Conservation (phyloP, 2,797 vertebrate species). For the Tapirus indicus region DNA sequence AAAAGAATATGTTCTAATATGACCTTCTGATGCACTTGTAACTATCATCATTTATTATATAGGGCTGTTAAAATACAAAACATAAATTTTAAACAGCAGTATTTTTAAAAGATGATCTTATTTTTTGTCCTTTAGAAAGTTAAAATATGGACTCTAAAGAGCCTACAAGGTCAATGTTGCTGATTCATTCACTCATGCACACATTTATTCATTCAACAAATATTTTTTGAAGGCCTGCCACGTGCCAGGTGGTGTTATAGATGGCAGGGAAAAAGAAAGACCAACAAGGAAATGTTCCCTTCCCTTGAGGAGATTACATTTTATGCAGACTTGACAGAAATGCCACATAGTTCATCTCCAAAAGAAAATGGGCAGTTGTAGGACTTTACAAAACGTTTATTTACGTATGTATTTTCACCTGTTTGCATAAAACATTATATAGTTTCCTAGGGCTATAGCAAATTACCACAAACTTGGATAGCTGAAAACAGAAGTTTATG, state of each 20-base stretch:
- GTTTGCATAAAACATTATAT: background rate
- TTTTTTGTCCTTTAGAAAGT: conserved; percentile 32
- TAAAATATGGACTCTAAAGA: conserved; percentile 25
- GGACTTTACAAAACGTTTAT: background rate
- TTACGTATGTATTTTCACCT: background rate
- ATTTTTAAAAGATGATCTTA: background rate
- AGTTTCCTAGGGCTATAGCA: background rate
- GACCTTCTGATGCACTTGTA: background rate
- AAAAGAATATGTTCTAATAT: background rate
- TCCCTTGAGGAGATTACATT: background rate
- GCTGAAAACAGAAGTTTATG: background rate
- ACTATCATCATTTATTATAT: background rate
- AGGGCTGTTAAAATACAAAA: conserved; percentile 45
- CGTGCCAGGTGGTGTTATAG: background rate
- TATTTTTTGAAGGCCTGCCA: background rate
- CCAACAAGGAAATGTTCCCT: background rate
- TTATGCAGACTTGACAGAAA: background rate
- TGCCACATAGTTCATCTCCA: background rate
- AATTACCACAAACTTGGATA: background rate
- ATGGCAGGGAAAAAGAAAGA: conserved; percentile 17
- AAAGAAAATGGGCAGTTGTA: background rate
- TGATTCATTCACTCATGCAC: background rate
- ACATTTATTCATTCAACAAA: background rate
- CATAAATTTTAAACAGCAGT: background rate
- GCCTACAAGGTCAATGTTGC: background rate